Base-by-base conservation (phyloP, 2,113 vertebrate species). In the Calypte anna region DNA sequence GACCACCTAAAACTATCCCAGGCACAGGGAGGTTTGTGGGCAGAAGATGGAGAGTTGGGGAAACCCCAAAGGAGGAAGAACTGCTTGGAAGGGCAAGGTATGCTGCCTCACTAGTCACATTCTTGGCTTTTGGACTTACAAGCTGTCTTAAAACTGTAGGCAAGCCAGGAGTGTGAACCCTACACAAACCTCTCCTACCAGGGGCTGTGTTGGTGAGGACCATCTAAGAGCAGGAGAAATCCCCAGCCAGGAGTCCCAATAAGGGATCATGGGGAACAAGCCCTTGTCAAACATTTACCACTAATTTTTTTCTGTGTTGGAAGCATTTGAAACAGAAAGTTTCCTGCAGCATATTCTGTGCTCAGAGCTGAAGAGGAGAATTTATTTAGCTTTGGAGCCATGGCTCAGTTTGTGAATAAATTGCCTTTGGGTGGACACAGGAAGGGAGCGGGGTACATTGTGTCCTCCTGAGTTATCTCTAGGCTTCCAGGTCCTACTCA, bases 331-430 rank as follows among this genome's bases (percentile, higher is more conserved):
- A 28, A 21, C 10, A 3, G 21, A 8, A 55, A 14, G 6, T 40
- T 72, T 86, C 53, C 44, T 83, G 44, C 76, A 33, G 3, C 3
- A 9, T 17, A 15, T 15, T 58, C 20, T 40, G 15, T 27, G 33
- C 40, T 77, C 0, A 0, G 55, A 93, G 79, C 14, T 3, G 4
- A 63, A 43, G 22, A 2, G 0, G 0, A 36, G 88, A 88, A 93
- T 75, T 81, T 75, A 20, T 81, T 95, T 96, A 87, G 51, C 36
- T 80, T 66, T 50, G 43, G 61, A 63, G 62, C 59, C 55, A 10
- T 0, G 30, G 68, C 55, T 94, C 31, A 61, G 24, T 5, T 72
- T 44, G n/a, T 95, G 88, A 93, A 83, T 67, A 79, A 94, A 50
- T 44, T 88, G 64, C 64, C 30, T 70, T 63, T 68, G 82, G 38